These are phyloP conservation scores for Plusia festucae DNA, from an alignment of 2,888 invertebrate species.

Conservation along the genomic window DNA sequence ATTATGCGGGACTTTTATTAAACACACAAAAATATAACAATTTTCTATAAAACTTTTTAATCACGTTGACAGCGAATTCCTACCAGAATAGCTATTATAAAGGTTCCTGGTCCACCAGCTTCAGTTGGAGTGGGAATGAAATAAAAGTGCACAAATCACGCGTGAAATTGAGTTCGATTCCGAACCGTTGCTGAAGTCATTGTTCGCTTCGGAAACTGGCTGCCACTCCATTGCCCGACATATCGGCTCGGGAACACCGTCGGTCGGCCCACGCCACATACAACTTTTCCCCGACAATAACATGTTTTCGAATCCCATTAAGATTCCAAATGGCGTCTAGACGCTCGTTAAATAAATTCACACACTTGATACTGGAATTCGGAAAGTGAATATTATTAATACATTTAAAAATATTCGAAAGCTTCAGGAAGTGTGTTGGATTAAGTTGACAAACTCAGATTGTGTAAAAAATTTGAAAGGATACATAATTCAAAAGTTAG, in stretches of 20 bases:
- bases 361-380: slow-evolving; percentile 15
- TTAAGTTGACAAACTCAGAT: slow-evolving; percentile 67
- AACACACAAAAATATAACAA: not conserved
- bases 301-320: slow-evolving; percentile 39
- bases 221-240: slow-evolving; percentile 64
- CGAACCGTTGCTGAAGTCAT: slow-evolving; percentile 78
- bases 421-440: slow-evolving; percentile 58
- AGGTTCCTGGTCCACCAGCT: slow-evolving; percentile 57
- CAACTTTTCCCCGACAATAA: slow-evolving; percentile 41
- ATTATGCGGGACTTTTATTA: slow-evolving; percentile 21
- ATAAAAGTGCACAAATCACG: slow-evolving; percentile 87
- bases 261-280: slow-evolving; percentile 23
- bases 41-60: not conserved
- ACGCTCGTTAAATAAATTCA: slow-evolving; percentile 38
- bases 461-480: slow-evolving; percentile 75
- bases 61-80: not conserved
- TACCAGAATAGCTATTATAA: slow-evolving; percentile 21
- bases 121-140: slow-evolving; percentile 79
- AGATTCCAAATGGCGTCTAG: slow-evolving; percentile 28
- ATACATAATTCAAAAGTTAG: slow-evolving; percentile 81
- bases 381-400: slow-evolving; percentile 25
- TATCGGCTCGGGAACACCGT: slow-evolving; percentile 54
- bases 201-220: slow-evolving; percentile 74
- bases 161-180: slow-evolving; percentile 88
- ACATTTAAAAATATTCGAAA: slow-evolving; percentile 60